Evolutionary conservation across 23 tunicate genomes (phyloP), one percentile per base, ranked within the genome.

Genomic region (Trididemnum clinides): DNA sequence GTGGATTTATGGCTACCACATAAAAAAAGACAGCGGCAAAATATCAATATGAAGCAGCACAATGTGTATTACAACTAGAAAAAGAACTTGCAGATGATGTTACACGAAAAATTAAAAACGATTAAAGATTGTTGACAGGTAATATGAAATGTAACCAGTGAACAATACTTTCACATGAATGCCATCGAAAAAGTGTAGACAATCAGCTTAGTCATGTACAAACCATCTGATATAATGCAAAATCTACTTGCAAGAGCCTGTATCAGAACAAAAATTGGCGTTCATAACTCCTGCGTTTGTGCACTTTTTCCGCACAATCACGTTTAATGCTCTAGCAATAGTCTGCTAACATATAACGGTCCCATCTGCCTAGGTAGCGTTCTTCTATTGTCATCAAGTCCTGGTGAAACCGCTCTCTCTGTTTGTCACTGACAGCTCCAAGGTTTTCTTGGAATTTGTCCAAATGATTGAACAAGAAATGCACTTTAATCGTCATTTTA

Each of bases 351-450:
- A 51, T 51, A 54, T 78, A 66, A 4, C 83, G 83, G 51, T 78
- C 65, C 83, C 66, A 78, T 54, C 83, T 29, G 25, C 83, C 83
- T 51, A 50, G 66, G 66, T 78, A 78, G 35, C 66, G 34, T 78
- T 28, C 29, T 78, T n/a, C 66, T 54, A 78, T 66, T 78, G 65
- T 22, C 80, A 39, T 74, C 59, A 74, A 39, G 29, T 74, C 57
- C 57, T 38, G 57, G 80, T 74, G 57, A 26, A 74, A 74, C 21
- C 76, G 35, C 27, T 74, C 66, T 78, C 83, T 34, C 20, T 78
- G 83, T 78, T 78, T 34, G 29, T 78, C 83, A 51, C 83, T 78
- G 83, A 51, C 83, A 78, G 83, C 33, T 54, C 64, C 83, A 50
- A 78, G 83, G 35, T 78, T 74, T 25, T 50, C 83, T 51, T 65